A percentile compares a stretch with the other conserved stretches of the same genome.
Conservation (phyloP, 1,140 invertebrate genomes). For the Potamilus streckersoni region DNA sequence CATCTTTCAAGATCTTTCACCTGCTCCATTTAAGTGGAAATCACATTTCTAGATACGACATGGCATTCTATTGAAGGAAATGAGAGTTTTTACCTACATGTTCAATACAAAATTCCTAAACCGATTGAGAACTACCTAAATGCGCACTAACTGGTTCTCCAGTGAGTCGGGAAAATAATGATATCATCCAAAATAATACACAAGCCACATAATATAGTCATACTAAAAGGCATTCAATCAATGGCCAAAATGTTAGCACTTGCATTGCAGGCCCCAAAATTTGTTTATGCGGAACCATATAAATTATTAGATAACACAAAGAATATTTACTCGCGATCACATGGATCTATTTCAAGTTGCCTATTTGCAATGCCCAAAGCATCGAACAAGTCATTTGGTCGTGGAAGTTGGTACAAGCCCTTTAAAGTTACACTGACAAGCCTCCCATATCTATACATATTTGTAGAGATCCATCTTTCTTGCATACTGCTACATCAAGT, state of each 20-base stretch:
- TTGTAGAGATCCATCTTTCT: conserved; percentile 4
- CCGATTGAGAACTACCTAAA: neutral
- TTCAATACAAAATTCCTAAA: neutral
- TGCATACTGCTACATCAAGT: conserved; percentile 13
- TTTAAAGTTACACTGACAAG: neutral
- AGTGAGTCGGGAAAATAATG: neutral
- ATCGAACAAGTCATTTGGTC: neutral
- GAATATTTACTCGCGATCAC: neutral
- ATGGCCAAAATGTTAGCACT: conserved; percentile 1
- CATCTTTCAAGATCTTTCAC: conserved; percentile 14
- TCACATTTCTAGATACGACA: conserved; percentile 14
- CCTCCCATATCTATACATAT: neutral
- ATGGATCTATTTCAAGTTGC: conserved; percentile 6
- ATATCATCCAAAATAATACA: conserved; percentile 6
- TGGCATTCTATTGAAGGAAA: conserved; percentile 14
- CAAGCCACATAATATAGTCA: neutral
- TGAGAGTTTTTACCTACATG: neutral
- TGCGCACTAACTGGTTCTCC: neutral
- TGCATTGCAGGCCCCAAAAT: neutral
- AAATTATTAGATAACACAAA: neutral
- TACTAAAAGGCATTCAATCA: conserved; percentile 11
- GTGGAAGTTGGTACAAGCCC: neutral
- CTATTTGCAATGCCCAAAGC: neutral
- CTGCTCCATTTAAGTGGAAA: conserved; percentile 19
- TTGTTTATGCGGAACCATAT: neutral